Percentiles rank a stretch among this genome's conserved stretches.
Evolutionary conservation across 2,113 vertebrate genomes (phyloP).

Genomic region (Mus spicilegus): DNA sequence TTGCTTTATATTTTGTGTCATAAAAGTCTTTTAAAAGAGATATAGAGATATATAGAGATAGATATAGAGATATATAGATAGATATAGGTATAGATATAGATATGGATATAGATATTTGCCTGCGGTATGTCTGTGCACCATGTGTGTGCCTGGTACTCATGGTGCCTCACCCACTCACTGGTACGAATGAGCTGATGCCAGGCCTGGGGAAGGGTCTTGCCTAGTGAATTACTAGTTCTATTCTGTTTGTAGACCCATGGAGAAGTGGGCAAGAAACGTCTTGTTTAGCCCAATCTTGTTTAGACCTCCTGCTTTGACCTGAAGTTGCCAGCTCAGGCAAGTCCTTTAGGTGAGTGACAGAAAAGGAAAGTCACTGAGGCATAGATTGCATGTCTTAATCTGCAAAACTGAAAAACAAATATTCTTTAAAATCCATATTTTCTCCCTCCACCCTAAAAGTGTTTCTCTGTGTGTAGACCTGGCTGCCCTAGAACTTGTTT

Average conservation of each 20-base stretch:
- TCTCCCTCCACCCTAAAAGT: not conserved
- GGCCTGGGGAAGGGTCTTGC: too few relatives aligned
- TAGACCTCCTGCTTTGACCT: not conserved
- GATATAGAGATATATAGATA: too few relatives aligned
- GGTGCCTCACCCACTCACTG: too few relatives aligned
- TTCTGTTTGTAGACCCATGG: too few relatives aligned
- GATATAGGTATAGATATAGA: too few relatives aligned
- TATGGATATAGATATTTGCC: not conserved
- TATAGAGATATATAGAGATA: too few relatives aligned
- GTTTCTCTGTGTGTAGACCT: too few relatives aligned
- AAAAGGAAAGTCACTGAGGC: not conserved
- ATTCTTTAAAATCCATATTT: not conserved
- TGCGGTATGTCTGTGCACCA: not conserved
- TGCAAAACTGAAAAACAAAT: not conserved
- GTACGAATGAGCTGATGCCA: too few relatives aligned
- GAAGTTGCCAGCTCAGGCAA: not conserved
- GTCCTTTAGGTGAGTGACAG: not conserved
- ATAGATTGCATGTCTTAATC: not conserved
- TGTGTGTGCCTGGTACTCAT: not conserved
- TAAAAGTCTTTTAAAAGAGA: not conserved
- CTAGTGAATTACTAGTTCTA: too few relatives aligned
- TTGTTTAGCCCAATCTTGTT: too few relatives aligned
- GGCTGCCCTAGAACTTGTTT: too few relatives aligned
- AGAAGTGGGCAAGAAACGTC: too few relatives aligned
- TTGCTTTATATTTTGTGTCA: not conserved